Conservation (phyloP, 2,888 invertebrate species). For the Heteromyza rotundicornis region DNA sequence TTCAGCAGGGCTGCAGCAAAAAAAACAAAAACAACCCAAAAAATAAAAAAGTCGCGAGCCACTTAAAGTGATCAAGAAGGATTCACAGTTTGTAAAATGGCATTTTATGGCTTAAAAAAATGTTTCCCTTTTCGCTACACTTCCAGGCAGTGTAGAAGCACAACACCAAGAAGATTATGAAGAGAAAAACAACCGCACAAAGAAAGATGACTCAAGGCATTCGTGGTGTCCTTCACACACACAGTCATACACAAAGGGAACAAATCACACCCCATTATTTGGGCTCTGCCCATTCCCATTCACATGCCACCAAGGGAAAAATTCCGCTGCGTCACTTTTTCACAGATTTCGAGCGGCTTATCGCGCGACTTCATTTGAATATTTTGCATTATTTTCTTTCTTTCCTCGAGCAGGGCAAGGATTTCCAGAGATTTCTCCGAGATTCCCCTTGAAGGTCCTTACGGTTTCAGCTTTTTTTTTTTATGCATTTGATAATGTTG, state of each 20-base stretch:
- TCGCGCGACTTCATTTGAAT: constrained; percentile 61
- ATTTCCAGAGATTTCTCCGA: background rate
- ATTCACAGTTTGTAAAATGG: constrained; percentile 61
- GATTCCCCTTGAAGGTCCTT: background rate
- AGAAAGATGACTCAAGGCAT: constrained; percentile 22
- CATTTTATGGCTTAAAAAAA: constrained; percentile 53
- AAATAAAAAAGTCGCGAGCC: constrained; percentile 42
- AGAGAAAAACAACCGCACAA: constrained; percentile 3
- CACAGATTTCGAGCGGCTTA: constrained; percentile 61
- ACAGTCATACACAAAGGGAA: constrained; percentile 19
- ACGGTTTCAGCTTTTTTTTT: constrained; percentile 31
- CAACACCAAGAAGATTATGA: background rate
- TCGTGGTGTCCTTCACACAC: constrained; percentile 22
- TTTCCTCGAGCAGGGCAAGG: background rate
- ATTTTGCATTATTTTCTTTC: constrained; percentile 37
- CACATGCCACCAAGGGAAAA: constrained; percentile 5
- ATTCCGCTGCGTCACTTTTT: constrained; percentile 49
- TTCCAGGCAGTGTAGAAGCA: background rate
- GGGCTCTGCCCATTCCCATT: background rate
- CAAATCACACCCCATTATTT: constrained; percentile 56
- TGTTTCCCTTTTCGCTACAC: constrained; percentile 12
- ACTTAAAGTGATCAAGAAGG: constrained; percentile 61
- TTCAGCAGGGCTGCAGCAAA: too few species aligned
- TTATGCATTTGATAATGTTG: constrained; percentile 60
- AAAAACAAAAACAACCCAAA: constrained; percentile 25